A percentile compares a stretch with the other conserved stretches of the same genome.
Conservation (phyloP, 2,888 invertebrate genomes). For the Teleiodes luculella region DNA sequence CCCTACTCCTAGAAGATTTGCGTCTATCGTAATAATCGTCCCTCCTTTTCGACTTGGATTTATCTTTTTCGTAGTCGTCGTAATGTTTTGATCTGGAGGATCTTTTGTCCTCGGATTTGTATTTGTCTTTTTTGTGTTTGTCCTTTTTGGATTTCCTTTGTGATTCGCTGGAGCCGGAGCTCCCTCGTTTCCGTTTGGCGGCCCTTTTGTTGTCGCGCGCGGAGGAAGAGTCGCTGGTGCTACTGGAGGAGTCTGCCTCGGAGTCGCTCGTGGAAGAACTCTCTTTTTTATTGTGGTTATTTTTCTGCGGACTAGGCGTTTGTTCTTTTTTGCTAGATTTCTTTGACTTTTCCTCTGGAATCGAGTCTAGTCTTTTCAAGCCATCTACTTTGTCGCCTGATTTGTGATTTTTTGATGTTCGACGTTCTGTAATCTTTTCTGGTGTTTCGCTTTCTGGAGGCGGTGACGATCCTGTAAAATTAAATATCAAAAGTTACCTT, state of each 20-base stretch:
- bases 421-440: conserved; percentile 53
- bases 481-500: too few species aligned
- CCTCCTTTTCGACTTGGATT: conserved; percentile 44
- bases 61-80: conserved; percentile 50
- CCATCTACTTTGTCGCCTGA: conserved; percentile 52
- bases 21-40: conserved; percentile 55
- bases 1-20: conserved; percentile 52
- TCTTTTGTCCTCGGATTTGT: conserved; percentile 44
- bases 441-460: conserved; percentile 62
- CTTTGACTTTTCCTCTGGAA: conserved; percentile 54
- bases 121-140: conserved; percentile 46
- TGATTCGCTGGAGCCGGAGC: conserved; percentile 53
- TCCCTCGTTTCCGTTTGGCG: conserved; percentile 60
- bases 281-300: conserved; percentile 54
- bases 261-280: conserved; percentile 64
- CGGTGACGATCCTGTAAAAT: conserved; percentile 54
- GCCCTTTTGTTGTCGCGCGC: conserved; percentile 44
- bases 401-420: conserved; percentile 54
- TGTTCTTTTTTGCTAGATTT: conserved; percentile 49
- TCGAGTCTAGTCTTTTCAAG: conserved; percentile 49
- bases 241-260: conserved; percentile 54
- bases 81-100: conserved; percentile 43
- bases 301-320: conserved; percentile 55
- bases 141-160: conserved; percentile 51
- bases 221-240: conserved; percentile 45